These are phyloP conservation scores for Huso huso DNA, from an alignment of 2,797 vertebrate species.

Conservation along the genomic window DNA sequence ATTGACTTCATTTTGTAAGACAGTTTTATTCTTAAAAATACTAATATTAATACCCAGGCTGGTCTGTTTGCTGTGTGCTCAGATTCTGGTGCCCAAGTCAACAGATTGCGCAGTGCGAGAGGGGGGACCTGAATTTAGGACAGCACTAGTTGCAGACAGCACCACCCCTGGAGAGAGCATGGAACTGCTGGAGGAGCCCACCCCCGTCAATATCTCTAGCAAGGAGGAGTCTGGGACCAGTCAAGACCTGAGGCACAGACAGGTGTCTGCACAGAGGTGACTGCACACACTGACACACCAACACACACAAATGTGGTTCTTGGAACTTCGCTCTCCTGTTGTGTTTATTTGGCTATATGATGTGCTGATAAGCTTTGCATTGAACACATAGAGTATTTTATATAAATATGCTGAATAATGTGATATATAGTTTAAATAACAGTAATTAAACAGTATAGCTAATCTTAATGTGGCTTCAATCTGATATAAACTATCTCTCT, in stretches of 20 bases:
- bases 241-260: conserved; percentile 54
- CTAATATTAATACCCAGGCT: not conserved
- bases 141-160: conserved; percentile 9
- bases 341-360: too few relatives aligned
- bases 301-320: not conserved
- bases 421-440: not conserved
- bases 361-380: too few relatives aligned
- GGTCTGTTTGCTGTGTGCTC: conserved; percentile 5
- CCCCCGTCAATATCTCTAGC: not conserved
- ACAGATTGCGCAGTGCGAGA: conserved; percentile 35
- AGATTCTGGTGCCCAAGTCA: conserved; percentile 52
- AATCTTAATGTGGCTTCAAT: too few relatives aligned
- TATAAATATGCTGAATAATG: not conserved
- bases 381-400: conserved; percentile 1
- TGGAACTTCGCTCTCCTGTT: not conserved
- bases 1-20: not conserved
- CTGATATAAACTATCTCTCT: not conserved
- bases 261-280: conserved; percentile 39
- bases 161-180: conserved; percentile 12
- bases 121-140: conserved; percentile 23
- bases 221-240: conserved; percentile 35
- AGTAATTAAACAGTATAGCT: not conserved
- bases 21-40: not conserved
- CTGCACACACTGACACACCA: conserved; percentile 18
- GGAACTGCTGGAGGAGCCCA: conserved; percentile 24